Conservation (phyloP, 1,140 invertebrate species). For the Brevipalpus yothersi region DNA sequence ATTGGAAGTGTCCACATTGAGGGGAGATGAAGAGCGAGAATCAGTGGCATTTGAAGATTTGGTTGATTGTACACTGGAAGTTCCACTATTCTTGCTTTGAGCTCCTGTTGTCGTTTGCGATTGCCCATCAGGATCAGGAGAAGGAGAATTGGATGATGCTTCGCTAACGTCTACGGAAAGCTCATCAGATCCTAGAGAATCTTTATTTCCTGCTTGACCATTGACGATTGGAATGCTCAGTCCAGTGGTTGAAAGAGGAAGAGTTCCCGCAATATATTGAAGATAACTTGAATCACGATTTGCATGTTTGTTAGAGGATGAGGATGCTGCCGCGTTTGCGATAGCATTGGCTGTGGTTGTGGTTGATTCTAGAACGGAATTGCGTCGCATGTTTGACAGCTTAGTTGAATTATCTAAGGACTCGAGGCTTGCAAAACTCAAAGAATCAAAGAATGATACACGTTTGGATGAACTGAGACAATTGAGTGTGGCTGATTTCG, state of each 20-base stretch:
- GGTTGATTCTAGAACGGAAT: background rate
- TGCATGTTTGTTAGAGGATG: background rate
- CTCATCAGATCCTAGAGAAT: background rate
- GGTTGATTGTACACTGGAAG: background rate
- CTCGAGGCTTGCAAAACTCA: background rate
- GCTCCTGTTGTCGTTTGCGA: background rate
- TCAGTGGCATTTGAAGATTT: background rate
- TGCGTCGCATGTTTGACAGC: background rate
- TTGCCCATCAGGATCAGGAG: background rate
- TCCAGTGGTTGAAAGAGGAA: background rate
- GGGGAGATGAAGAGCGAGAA: background rate
- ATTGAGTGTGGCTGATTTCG: background rate
- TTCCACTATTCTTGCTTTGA: background rate
- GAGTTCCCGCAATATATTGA: constrained; percentile 38
- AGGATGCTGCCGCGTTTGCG: background rate
- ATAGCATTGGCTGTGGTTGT: background rate
- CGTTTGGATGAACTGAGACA: background rate
- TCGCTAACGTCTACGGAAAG: background rate
- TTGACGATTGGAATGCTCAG: background rate
- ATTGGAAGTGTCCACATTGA: background rate
- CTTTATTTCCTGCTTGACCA: background rate
- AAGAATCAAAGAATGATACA: background rate
- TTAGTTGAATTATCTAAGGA: background rate
- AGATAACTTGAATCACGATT: constrained; percentile 41
- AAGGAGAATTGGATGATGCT: background rate